Percentiles rank a stretch among this genome's conserved stretches.
These are phyloP conservation scores for Clarias macrocephalus DNA, from an alignment of 2,113 vertebrate species.

Conservation along the genomic window DNA sequence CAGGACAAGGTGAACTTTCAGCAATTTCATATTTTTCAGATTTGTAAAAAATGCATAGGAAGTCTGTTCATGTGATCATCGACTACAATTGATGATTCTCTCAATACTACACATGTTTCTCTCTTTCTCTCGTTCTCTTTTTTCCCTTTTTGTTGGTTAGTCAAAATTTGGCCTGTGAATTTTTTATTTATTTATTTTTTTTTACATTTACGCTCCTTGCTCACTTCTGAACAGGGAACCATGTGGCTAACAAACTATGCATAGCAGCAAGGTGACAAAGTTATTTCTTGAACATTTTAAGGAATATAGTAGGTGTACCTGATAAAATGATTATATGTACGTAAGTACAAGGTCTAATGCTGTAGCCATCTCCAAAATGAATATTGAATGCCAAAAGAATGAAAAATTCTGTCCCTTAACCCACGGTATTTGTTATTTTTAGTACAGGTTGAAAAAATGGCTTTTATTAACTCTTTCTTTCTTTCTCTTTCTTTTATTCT, in stretches of 20 bases:
- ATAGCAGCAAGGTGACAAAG: neutral
- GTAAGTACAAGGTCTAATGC: too few species aligned
- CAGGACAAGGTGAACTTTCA: slow-evolving; percentile 58
- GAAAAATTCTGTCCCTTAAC: neutral
- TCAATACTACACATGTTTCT: too few species aligned
- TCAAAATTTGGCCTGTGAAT: too few species aligned
- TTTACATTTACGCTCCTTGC: neutral
- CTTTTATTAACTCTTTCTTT: neutral
- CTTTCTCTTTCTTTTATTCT: neutral
- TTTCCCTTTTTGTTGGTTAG: too few species aligned
- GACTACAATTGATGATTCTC: too few species aligned
- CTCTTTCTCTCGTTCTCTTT: too few species aligned
- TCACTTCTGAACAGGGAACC: neutral
- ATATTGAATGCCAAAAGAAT: neutral
- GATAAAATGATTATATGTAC: too few species aligned
- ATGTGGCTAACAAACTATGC: neutral
- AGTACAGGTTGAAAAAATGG: neutral
- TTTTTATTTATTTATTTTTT: too few species aligned
- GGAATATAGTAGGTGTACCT: too few species aligned
- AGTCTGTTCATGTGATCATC: too few species aligned
- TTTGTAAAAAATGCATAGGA: too few species aligned
- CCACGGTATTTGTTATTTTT: neutral
- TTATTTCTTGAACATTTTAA: neutral
- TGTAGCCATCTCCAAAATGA: neutral
- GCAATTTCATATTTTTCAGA: too few species aligned